Base-by-base conservation (phyloP, 2,888 invertebrate species). In the Apamea monoglypha region DNA sequence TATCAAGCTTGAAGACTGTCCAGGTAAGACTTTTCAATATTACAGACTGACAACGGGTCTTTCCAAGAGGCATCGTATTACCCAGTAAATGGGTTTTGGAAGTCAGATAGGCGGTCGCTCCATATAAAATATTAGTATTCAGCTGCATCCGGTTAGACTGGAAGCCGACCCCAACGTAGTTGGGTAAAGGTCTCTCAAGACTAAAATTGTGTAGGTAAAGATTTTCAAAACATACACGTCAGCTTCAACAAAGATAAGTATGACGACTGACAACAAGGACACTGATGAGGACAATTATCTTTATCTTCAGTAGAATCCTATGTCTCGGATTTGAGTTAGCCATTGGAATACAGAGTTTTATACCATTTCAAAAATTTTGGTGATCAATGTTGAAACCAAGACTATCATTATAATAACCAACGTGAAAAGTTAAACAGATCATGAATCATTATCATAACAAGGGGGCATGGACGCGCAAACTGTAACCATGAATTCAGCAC, bases 1-100 rank as follows among this genome's bases (percentile, higher is more conserved):
- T 29, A 70, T 83, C 25, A 40, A 61, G 16, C 82, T 36, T 3
- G 32, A 68, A 76, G 81, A 83, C 44, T 81, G 81, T 67, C 82
- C 81, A 76, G 44, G 81, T 81, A 21, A 70, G 70, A 70, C n/a
- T 12, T n/a, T 32, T 50, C 56, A 25, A 10, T 6, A 8, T 36
- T 70, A 59, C 3, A 59, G 5, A n/a, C n/a, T n/a, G n/a, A n/a
- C 12, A 59, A n/a, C n/a, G 8, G 25, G 25, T n/a, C 25, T 25
- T 25, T 4, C 25, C 56, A 25, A 21, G 53, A 3, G 8, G 53
- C 8, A 25, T 3, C 3, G 25, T 56, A 12, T n/a, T 59, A 12
- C n/a, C n/a, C 12, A 14, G 5, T 59, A n/a, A 5, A n/a, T n/a
- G 4, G 10, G n/a, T 59, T 59, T 4, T 12, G 56, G n/a, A 12